Conservation (phyloP, 2,113 vertebrate genomes). For the Carassius auratus region DNA sequence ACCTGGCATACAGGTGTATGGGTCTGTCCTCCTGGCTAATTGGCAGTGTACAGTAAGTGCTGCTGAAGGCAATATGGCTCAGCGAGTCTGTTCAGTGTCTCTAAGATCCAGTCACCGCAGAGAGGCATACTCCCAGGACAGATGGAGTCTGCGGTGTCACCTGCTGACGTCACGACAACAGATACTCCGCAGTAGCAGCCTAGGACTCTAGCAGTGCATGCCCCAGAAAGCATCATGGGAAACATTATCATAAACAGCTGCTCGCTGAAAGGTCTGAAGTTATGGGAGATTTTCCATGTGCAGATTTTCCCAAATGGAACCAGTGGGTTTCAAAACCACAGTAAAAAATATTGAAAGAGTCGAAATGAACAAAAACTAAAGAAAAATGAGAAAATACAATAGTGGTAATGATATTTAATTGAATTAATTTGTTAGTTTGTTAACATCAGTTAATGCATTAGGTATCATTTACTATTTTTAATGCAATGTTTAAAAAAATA, state of each 20-base stretch:
- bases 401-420: no score
- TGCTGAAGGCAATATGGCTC: conserved; percentile 40
- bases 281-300: conserved; percentile 1
- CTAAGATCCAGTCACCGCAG: conserved; percentile 29
- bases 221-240: conserved; percentile 35
- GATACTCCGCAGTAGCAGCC: conserved; percentile 47
- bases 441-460: neutral
- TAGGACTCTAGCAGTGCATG: conserved; percentile 38
- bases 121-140: conserved; percentile 61
- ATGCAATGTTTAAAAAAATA: neutral
- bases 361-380: neutral
- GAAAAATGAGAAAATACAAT: neutral
- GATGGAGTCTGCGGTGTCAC: conserved; percentile 65
- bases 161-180: conserved; percentile 63
- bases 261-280: conserved; percentile 9
- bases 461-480: neutral
- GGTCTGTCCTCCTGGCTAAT: conserved; percentile 23
- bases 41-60: neutral
- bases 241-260: conserved; percentile 27
- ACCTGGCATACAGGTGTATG: conserved; percentile 29
- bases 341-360: neutral
- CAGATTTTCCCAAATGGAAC: conserved; percentile 5
- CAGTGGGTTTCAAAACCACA: neutral
- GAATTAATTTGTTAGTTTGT: no score
- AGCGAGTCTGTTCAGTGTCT: conserved; percentile 36